Evolutionary conservation across 1,140 invertebrate genomes (phyloP), one percentile per base, ranked within the genome.

Genomic region (Drosophila sechellia): DNA sequence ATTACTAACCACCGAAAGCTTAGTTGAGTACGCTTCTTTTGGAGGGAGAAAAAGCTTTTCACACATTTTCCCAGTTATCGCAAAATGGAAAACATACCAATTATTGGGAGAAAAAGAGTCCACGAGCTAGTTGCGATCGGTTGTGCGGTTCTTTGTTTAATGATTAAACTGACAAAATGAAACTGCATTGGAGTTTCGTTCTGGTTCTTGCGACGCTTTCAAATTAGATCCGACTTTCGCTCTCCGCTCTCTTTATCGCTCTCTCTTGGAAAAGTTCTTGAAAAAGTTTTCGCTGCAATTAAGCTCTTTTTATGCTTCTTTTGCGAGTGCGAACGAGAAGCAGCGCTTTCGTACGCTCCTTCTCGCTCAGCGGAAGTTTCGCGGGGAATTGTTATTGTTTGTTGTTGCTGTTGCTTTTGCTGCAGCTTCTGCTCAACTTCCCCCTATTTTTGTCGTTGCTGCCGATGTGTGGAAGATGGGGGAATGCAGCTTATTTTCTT

Each of bases 91-190:
- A 54, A 40, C 50, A 31, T 39, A 70, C 66, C 66, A 70, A 70
- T 48, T 56, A 46, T 64, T 12, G 17, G 12, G 39, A 8, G 10
- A 6, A 58, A 13, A 31, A 34, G 45, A 48, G 35, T n/a, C 43
- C 25, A 43, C 22, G 5, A 48, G 25, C 11, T 1, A 12, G 79
- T 54, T 79, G 83, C 74, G 89, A 90, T 90, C 87, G 53, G 69
- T 45, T 81, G 56, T 45, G 54, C 54, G 66, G 87, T 89, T 90
- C 87, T 90, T 90, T 90, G 89, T 90, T 90, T 90, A 89, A 20
- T 63, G 59, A 63, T 25, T 35, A 35, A 52, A 50, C 70, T 80
- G 85, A 34, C 54, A 63, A 60, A 53, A 43, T 43, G 56, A 63
- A 85, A 77, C 58, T 79, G 72, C 81, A 90, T 68, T 65, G 61